Evolutionary conservation across 2,797 vertebrate genomes (phyloP).

Genomic region (Anolis apletophallus): DNA sequence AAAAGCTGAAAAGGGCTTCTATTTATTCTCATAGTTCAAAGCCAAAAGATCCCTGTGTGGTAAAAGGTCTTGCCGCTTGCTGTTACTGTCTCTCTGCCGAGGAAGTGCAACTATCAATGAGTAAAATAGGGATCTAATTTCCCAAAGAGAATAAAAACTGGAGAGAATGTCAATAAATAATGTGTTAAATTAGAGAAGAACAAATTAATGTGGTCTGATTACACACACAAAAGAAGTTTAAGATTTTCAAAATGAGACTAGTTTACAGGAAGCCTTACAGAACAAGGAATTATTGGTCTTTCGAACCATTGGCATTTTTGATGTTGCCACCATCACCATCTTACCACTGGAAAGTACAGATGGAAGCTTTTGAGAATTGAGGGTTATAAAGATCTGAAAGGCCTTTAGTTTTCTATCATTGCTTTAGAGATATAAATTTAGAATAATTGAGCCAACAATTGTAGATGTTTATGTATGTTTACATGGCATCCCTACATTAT

Average conservation of each 20-base stretch:
- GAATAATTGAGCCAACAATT: no score
- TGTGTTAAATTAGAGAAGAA: background rate
- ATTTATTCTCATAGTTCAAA: conserved; percentile 29
- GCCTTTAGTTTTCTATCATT: background rate
- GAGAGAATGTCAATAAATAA: conserved; percentile 25
- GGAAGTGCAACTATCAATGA: background rate
- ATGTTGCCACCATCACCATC: no score
- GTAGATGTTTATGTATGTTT: background rate
- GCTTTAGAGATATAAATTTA: no score
- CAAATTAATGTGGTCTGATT: conserved; percentile 7
- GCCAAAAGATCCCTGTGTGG: background rate
- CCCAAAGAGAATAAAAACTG: background rate
- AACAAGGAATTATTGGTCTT: background rate
- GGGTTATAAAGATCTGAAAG: background rate
- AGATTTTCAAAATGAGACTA: background rate
- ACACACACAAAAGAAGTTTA: background rate
- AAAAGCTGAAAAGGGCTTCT: conserved; percentile 20
- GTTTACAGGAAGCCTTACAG: background rate
- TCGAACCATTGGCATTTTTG: background rate
- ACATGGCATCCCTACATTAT: background rate
- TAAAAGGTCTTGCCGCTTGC: background rate
- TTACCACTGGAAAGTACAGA: background rate
- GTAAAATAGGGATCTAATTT: background rate
- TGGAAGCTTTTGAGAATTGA: background rate
- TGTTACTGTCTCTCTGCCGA: background rate